Evolutionary conservation across 2,888 invertebrate genomes (phyloP).

Genomic region (Athetis lepigone): DNA sequence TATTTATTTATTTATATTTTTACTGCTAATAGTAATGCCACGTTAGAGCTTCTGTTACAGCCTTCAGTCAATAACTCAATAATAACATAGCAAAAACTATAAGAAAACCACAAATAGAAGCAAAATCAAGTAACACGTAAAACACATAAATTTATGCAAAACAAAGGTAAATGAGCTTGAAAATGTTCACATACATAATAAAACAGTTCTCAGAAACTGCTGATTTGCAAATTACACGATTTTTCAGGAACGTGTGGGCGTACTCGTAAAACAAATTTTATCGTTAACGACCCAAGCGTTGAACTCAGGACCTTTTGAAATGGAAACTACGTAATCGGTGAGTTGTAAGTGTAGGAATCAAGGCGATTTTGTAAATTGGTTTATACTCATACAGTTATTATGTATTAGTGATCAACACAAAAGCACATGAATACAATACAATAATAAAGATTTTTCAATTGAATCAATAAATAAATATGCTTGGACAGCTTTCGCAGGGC

Average conservation of each 20-base stretch:
- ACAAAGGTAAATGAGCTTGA: background rate
- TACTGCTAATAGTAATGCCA: too few relatives aligned
- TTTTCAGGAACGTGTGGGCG: slow-evolving; percentile 40
- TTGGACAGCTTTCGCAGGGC: too few relatives aligned
- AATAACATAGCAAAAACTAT: background rate
- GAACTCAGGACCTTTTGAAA: slow-evolving; percentile 52
- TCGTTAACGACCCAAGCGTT: slow-evolving; percentile 45
- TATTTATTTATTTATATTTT: too few relatives aligned
- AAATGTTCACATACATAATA: slow-evolving; percentile 4
- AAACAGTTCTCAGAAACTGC: slow-evolving; percentile 46
- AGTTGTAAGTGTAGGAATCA: slow-evolving; percentile 7
- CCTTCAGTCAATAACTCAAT: too few relatives aligned
- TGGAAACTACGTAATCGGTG: slow-evolving; percentile 35
- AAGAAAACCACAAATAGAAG: too few relatives aligned
- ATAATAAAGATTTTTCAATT: too few relatives aligned
- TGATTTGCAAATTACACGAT: slow-evolving; percentile 30
- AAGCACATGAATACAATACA: too few relatives aligned
- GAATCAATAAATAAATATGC: too few relatives aligned
- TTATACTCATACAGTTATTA: too few relatives aligned
- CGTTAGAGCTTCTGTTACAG: too few relatives aligned
- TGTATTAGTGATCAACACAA: too few relatives aligned
- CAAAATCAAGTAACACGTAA: background rate
- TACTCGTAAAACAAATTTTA: slow-evolving; percentile 41
- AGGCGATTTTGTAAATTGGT: slow-evolving; percentile 7
- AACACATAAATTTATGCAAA: background rate